These are phyloP conservation scores for Atherinosoma microstoma DNA, from an alignment of 2,797 vertebrate species.

Conservation along the genomic window DNA sequence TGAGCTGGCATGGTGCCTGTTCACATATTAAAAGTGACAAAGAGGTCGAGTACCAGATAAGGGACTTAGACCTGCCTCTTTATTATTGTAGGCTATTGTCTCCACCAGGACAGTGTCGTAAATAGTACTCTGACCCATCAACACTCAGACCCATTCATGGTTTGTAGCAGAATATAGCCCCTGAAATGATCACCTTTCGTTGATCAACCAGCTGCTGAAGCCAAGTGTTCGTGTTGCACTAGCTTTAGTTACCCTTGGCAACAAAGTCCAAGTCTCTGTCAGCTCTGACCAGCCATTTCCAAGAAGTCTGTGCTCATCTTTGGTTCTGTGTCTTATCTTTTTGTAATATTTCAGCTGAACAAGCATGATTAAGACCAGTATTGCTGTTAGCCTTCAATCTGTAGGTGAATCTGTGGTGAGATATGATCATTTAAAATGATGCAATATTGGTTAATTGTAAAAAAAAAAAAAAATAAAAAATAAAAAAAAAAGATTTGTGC, in stretches of 20 bases:
- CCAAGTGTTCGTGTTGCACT: slow-evolving; percentile 41
- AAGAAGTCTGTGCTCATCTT: neutral
- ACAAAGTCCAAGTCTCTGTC: slow-evolving; percentile 33
- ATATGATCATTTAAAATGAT: neutral
- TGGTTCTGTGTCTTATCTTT: neutral
- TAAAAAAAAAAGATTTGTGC: neutral
- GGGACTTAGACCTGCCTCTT: slow-evolving; percentile 39
- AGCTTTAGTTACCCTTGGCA: slow-evolving; percentile 55
- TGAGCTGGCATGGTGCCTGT: slow-evolving; percentile 23
- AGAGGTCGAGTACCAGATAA: slow-evolving; percentile 58
- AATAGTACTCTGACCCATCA: slow-evolving; percentile 36
- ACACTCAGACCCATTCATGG: slow-evolving; percentile 38
- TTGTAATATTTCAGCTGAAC: neutral
- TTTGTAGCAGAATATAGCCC: slow-evolving; percentile 53
- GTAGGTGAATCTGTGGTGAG: neutral
- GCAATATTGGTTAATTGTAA: neutral
- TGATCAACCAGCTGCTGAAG: slow-evolving; percentile 34
- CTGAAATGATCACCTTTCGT: slow-evolving; percentile 54
- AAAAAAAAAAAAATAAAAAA: neutral
- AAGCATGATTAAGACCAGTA: slow-evolving; percentile 4
- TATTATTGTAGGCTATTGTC: slow-evolving; percentile 48
- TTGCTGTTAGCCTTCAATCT: neutral
- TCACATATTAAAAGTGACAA: slow-evolving; percentile 48
- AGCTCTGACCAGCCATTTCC: slow-evolving; percentile 29
- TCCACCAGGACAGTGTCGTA: slow-evolving; percentile 35